Base-by-base conservation (phyloP, 2,888 invertebrate species). In the Epistrophe grossulariae region DNA sequence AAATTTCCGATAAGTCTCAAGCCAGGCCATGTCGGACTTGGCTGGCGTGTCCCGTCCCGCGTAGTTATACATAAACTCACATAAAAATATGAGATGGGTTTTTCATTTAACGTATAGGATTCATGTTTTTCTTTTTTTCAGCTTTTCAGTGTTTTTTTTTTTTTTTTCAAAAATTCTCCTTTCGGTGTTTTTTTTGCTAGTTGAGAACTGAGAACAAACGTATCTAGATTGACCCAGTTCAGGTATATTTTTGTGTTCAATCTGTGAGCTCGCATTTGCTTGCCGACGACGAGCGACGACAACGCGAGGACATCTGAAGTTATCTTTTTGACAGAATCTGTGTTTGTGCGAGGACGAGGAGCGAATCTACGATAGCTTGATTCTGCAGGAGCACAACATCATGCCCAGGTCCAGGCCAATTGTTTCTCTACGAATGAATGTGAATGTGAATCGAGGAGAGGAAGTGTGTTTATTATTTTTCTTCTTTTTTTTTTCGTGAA, bases 221-320 rank as follows among this genome's bases (percentile, higher is more conserved):
- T 87, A 87, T 82, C 87, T 72, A 82, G 83, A 82, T 87, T 83
- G 87, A 83, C 87, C 87, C 72, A 87, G 72, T 79, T 87, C 83
- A 87, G 87, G 83, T 82, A 82, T 71, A 74, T 73, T 73, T 81
- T 77, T 81, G 81, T 78, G 85, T 85, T 85, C 85, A 85, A 82
- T 87, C 78, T 85, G 60, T 85, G 24, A 40, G 73, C 73, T 85
- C 74, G 70, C 84, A 48, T 64, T 50, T 68, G 35, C 15, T 77
- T 80, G 60, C 55, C 62, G 78, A 71, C 52, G 28, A 31, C 31
- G 5, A 50, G 45, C 52, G 68, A 24, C 40, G 70, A 70, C 70
- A 70, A 55, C 82, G 81, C 87, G 87, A 82, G 74, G 82, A 66
- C 82, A 66, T 76, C 68, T 45, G 52, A 59, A 17, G 71, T 71